Evolutionary conservation across 2,113 vertebrate species (phyloP), one percentile per base, ranked within the genome.

Genomic region (Chamaea fasciata): DNA sequence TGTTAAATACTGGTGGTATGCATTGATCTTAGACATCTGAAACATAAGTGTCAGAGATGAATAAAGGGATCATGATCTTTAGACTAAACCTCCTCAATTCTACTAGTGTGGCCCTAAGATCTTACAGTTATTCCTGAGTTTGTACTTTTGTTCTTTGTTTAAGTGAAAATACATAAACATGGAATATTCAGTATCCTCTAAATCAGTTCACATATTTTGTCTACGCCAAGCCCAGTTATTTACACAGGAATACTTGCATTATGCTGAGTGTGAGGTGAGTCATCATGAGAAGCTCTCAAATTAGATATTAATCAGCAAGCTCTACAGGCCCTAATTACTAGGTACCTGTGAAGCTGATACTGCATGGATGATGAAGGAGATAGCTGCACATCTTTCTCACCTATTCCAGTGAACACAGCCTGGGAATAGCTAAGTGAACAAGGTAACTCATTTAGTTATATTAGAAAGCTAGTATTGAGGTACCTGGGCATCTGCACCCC

Each of bases 291-390:
- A 83, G 12, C 21, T 92, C 91, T 76, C 77, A 82, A 87, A 81
- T 53, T 71, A 92, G 73, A 81, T 84, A 81, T 88, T 89, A 88
- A 91, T 89, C 92, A 95, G 73, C 59, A 92, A 50, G 26, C 10
- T 92, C 35, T 70, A 24, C 0, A 0, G 74, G 17, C 12, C 28
- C 59, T 89, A 94, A 92, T 91, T 88, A 78, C 84, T 65, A 80
- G 50, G 39, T 70, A 53, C 18, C 56, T 57, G 35, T 75, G 71
- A 93, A 88, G 65, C 5, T 68, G 88, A 64, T 89, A n/a, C 49
- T 83, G 50, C 41, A 56, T 33, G 35, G 39, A 42, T 62, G 59
- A 53, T 83, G 55, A 65, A 84, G 49, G n/a, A 91, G 55, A 85
- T 67, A 86, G 60, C 56, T 83, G 78, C 6, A 27, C 14, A 55